A percentile compares a stretch with the other conserved stretches of the same genome.
Conservation (phyloP, 1,140 invertebrate genomes). For the Pygmarrhopalites habei region DNA sequence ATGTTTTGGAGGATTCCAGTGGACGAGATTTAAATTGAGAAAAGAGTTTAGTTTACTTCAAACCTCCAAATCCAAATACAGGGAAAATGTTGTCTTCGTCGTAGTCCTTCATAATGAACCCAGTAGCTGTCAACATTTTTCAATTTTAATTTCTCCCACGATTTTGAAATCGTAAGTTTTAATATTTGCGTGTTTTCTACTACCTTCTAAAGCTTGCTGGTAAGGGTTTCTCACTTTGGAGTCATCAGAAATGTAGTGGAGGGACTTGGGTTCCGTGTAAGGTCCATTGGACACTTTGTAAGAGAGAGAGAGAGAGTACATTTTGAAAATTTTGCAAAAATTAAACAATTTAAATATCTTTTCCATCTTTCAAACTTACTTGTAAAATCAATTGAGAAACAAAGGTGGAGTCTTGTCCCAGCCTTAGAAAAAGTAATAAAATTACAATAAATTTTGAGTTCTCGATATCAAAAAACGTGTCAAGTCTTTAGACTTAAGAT, state of each 20-base stretch:
- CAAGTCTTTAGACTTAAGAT: no score
- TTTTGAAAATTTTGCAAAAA: slow-evolving; percentile 42
- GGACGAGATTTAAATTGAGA: no score
- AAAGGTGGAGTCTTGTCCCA: slow-evolving; percentile 48
- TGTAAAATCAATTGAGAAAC: slow-evolving; percentile 60
- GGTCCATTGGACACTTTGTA: slow-evolving; percentile 63
- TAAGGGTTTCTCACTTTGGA: slow-evolving; percentile 50
- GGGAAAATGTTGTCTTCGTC: slow-evolving; percentile 52
- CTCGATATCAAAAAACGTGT: no score
- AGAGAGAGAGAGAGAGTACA: slow-evolving; percentile 39
- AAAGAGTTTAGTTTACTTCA: no score
- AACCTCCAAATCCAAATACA: slow-evolving; percentile 54
- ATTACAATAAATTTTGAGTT: no score
- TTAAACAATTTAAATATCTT: slow-evolving; percentile 47
- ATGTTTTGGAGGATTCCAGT: no score
- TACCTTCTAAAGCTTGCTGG: slow-evolving; percentile 53
- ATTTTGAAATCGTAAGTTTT: no score
- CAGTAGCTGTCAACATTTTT: slow-evolving; percentile 53
- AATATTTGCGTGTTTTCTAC: no score
- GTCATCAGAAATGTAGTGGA: slow-evolving; percentile 52
- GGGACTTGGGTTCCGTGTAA: slow-evolving; percentile 50
- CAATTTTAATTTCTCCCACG: no score
- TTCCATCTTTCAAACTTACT: slow-evolving; percentile 51
- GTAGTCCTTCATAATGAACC: slow-evolving; percentile 60
- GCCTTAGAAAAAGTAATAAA: no score